Evolutionary conservation across 2,888 invertebrate species (phyloP), one percentile per base, ranked within the genome.

Genomic region (Agriopis aurantiaria): DNA sequence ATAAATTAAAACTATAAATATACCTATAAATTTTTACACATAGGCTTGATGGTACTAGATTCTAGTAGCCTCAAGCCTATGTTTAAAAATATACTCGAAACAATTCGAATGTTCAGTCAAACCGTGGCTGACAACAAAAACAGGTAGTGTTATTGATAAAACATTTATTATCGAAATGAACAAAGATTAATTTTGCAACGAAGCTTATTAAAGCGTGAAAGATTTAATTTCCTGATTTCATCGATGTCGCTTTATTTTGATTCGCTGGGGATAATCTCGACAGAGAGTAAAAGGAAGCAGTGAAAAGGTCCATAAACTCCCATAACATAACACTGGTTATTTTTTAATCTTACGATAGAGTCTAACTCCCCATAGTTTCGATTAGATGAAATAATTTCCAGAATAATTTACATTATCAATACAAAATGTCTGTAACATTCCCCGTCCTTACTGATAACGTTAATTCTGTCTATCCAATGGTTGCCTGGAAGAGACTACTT

Each of bases 181-280:
- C 33, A 33, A 33, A 33, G 23, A 46, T 58, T 46, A 58, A 58
- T 46, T 45, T 58, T 58, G 11, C 23, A 56, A 46, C 23, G 46
- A 17, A 45, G 40, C 53, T 33, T 41, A 60, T 48, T 72, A 70
- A 72, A 76, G 73, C 75, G 74, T 66, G 64, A 72, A 77, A 65
- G 68, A 74, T 74, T 82, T 78, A 75, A 80, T 82, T 83, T 79
- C 75, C 82, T 78, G 78, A 74, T 75, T 72, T 71, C 73, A 17
- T 43, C 61, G 43, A 52, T 41, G 23, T 41, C 49, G 10, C 40
- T 60, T 14, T 49, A 60, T 60, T 49, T 41, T 40, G 10, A 60
- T 49, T 8, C 33, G 60, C 17, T 59, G 57, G 9, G 45, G 17
- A 57, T 58, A 23, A 58, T 59, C 12, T 12, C 33, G 4, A 33